A percentile compares a stretch with the other conserved stretches of the same genome.
These are phyloP conservation scores for Spheniscus humboldti DNA, from an alignment of 2,797 vertebrate genomes.

Conservation along the genomic window DNA sequence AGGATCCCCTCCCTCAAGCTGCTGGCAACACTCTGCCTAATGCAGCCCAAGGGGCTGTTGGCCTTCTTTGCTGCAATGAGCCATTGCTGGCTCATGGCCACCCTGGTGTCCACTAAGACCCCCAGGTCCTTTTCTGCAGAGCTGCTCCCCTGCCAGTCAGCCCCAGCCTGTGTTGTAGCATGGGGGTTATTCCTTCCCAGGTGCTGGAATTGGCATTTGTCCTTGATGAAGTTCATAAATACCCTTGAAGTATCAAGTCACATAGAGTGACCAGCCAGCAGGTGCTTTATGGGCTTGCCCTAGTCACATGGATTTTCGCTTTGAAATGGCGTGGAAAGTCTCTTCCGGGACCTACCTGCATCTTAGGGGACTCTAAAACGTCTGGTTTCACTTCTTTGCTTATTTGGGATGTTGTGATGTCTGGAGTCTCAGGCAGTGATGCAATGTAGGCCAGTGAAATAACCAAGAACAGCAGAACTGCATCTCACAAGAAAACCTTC, in stretches of 20 bases:
- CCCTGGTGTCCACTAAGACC: neutral
- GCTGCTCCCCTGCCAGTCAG: neutral
- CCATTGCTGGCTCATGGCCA: neutral
- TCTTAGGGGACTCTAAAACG: neutral
- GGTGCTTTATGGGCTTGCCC: neutral
- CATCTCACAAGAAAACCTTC: neutral
- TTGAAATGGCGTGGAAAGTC: neutral
- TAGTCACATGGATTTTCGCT: neutral
- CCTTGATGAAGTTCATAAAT: neutral
- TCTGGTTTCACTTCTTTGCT: neutral
- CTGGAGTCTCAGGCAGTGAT: neutral
- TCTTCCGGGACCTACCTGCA: neutral
- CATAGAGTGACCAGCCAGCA: neutral
- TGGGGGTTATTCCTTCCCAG: neutral
- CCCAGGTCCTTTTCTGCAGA: neutral
- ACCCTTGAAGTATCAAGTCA: neutral
- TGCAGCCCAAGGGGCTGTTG: neutral
- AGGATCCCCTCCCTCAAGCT: neutral
- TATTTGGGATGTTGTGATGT: neutral
- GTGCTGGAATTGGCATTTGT: neutral
- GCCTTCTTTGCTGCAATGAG: neutral
- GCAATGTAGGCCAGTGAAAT: neutral
- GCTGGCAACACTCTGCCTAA: neutral
- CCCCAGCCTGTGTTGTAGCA: neutral
- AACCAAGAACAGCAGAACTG: neutral